phyloP scores from a whole-genome alignment of 2,113 vertebrate species.

The Podarcis cretensis region DNA sequence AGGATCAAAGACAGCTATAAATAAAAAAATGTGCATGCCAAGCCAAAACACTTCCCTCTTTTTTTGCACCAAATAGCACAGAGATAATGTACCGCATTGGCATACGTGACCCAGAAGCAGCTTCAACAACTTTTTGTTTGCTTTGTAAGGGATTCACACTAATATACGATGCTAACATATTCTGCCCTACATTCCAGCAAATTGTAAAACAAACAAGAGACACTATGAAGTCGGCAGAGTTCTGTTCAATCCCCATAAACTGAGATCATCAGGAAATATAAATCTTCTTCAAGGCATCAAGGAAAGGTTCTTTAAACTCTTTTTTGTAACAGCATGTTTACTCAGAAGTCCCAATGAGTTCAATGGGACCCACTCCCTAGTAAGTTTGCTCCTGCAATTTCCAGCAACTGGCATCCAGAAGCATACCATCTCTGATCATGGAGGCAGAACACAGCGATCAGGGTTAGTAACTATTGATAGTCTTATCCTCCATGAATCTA shows the following conservation, averaged over 20 bases:
- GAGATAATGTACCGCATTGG: conserved; percentile 1
- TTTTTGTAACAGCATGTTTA: neutral
- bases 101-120: conserved; percentile 18
- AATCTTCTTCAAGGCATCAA: neutral
- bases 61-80: neutral
- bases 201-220: conserved; percentile 27
- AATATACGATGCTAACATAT: conserved; percentile 8
- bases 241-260: neutral
- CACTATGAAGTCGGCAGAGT: neutral
- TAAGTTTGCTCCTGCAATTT: too few species aligned
- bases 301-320: neutral
- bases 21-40: conserved; percentile 31
- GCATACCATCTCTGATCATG: too few species aligned
- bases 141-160: neutral
- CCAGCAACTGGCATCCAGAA: too few species aligned
- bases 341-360: neutral
- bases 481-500: neutral
- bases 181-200: conserved; percentile 15
- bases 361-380: neutral
- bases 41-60: conserved; percentile 1
- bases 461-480: neutral
- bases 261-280: neutral
- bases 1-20: conserved; percentile 21
- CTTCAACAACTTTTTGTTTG: conserved; percentile 3
- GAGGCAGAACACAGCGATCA: neutral